Base-by-base conservation (phyloP, 92 coral and sea anemone species). In the Zoanthus sociatus region DNA sequence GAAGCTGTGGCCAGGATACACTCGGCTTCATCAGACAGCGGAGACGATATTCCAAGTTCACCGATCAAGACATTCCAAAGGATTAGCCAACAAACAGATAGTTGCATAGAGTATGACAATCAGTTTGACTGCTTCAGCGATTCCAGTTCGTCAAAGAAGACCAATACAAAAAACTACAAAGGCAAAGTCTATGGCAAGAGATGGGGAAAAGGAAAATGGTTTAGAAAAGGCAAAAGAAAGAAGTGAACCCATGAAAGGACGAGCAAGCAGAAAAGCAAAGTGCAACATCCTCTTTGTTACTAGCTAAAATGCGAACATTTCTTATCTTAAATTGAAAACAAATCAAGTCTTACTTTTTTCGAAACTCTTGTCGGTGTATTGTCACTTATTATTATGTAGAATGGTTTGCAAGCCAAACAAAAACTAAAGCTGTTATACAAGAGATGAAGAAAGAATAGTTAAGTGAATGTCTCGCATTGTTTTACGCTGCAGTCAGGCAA, bases 21-120 rank as follows among this genome's bases (percentile, higher is more conserved):
- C 16, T 10, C 83, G 21, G 70, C 85, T 33, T 81, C 64, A 0
- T 66, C 85, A 67, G 75, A 64, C 53, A 66, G 85, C 60, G 85
- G 48, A 21, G 85, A 81, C 32, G 75, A 81, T 37, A 44, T 81
- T 6, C 58, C 66, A 54, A 64, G 15, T 32, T 81, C 85, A 3
- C 85, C 85, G 7, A 81, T 81, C 60, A 81, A 81, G 13, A 10
- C 85, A 2, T 81, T 81, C 58, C 85, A 81, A 54, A 66, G 85
- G 47, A 81, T 81, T 12, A 81, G 85, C 16, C 63, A 81, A 50
- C 85, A 81, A 81, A 64, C 61, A 37, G 85, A 81, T 20, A 81
- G 85, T 6, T 81, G 85, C 26, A 66, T 81, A 45, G 64, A 81
- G 21, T 81, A 63, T 81, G 21, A 46, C 7, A 64, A 81, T 48